Evolutionary conservation across 1,140 invertebrate genomes (phyloP), one percentile per base, ranked within the genome.

Genomic region (Calephelis nemesis): DNA sequence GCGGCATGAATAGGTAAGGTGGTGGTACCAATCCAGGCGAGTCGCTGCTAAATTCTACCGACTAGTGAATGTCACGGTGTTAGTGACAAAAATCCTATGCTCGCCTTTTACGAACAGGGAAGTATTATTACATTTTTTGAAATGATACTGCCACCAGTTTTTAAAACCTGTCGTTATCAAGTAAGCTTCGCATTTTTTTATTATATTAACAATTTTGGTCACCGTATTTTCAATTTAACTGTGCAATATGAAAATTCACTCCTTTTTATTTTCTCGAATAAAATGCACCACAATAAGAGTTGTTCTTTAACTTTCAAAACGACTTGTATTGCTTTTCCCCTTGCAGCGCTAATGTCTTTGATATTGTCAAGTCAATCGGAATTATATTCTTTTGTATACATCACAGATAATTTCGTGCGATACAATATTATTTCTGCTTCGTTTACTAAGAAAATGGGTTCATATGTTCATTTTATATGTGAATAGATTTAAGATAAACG

Each of bases 311-410:
- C 30, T 30, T 11, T 58, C 54, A 58, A 58, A 39, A 58, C 30
- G 39, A 58, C 50, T 66, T 66, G 49, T 63, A 48, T 47, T 47
- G 19, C 13, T 47, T 42, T 64, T 52, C 68, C 79, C 79, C 74
- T 70, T 75, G 76, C 81, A 72, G 67, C 73, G 76, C 81, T 85
- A 83, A 81, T 66, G 68, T 69, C 80, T 85, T 83, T 83, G 80
- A 85, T 79, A 74, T 71, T 76, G 79, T 66, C 77, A 78, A 88
- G 79, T 87, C 83, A 80, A 77, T 81, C 70, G 86, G 82, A 88
- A 87, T 80, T 76, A 81, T 83, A 85, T 84, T 77, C 77, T 81
- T 82, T 87, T 87, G 82, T 87, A 82, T 79, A 83, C 82, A 82
- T 78, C 71, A 68, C 47, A 65, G 71, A 78, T 80, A 75, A 84